These are phyloP conservation scores for Agapornis roseicollis DNA, from an alignment of 2,113 vertebrate genomes.

Conservation along the genomic window DNA sequence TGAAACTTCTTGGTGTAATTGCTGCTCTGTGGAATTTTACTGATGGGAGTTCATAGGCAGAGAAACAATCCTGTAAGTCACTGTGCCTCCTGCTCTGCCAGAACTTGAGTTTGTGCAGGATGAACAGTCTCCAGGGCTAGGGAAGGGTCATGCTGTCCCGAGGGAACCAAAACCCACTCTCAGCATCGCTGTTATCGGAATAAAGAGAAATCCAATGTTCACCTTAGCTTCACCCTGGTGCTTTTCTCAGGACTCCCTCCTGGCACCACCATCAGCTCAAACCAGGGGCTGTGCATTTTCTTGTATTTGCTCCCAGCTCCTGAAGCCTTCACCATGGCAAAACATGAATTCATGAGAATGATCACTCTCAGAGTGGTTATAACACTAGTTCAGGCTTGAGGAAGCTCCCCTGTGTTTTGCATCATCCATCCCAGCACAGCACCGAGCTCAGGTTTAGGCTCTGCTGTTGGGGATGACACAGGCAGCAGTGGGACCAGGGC, in stretches of 20 bases:
- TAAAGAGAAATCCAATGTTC: neutral
- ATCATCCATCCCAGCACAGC: neutral
- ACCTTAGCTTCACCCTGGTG: constrained; percentile 28
- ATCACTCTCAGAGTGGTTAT: neutral
- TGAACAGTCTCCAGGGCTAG: constrained; percentile 25
- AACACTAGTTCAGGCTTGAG: neutral
- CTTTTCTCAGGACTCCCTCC: neutral
- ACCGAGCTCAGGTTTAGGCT: neutral
- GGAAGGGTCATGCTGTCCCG: neutral
- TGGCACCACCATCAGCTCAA: neutral
- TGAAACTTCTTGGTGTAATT: constrained; percentile 39
- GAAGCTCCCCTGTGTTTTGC: neutral
- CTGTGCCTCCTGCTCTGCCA: constrained; percentile 42
- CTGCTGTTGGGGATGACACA: fast-evolving
- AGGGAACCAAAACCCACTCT: constrained; percentile 19
- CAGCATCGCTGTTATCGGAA: neutral
- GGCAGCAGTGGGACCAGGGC: fast-evolving
- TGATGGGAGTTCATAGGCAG: constrained; percentile 40
- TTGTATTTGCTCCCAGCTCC: neutral
- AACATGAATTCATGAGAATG: fast-evolving
- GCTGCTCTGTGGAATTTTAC: constrained; percentile 51
- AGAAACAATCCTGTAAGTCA: constrained; percentile 54
- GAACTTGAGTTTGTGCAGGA: constrained; percentile 48
- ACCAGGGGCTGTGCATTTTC: neutral
- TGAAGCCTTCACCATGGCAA: neutral